Percentiles rank a stretch among this genome's conserved stretches.
Conservation (phyloP, 2,888 invertebrate species). For the Ophioninae sp. region DNA sequence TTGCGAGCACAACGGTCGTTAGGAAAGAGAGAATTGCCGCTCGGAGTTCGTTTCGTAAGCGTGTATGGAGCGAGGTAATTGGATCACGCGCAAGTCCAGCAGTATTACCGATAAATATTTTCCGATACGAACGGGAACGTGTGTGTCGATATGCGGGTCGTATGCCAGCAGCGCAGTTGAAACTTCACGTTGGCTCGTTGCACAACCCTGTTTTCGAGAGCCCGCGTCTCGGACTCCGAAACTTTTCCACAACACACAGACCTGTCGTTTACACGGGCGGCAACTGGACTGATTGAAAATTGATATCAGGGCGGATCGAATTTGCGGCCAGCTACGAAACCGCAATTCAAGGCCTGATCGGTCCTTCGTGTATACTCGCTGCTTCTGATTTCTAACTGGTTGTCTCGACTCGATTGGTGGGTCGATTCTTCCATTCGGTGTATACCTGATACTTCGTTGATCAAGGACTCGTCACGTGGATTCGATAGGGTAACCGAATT, state of each 20-base stretch:
- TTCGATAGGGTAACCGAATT: not conserved
- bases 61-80: slow-evolving; percentile 3
- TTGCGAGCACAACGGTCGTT: slow-evolving; percentile 28
- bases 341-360: slow-evolving; percentile 55
- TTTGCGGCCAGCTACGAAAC: slow-evolving; percentile 62
- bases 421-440: slow-evolving; percentile 30
- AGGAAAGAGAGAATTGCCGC: not conserved
- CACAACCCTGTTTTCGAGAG: slow-evolving; percentile 28
- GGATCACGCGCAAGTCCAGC: not conserved
- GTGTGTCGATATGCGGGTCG: not conserved
- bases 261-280: slow-evolving; percentile 16
- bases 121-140: not conserved
- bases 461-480: slow-evolving; percentile 5
- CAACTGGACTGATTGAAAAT: slow-evolving; percentile 55
- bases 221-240: slow-evolving; percentile 11
- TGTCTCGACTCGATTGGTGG: slow-evolving; percentile 22
- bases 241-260: slow-evolving; percentile 4
- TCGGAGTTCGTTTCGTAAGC: not conserved
- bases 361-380: slow-evolving; percentile 27
- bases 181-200: slow-evolving; percentile 32
- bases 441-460: slow-evolving; percentile 4
- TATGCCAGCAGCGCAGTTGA: not conserved
- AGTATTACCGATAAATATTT: slow-evolving; percentile 15
- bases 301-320: slow-evolving; percentile 57
- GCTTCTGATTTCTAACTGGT: slow-evolving; percentile 19